Evolutionary conservation across 1,140 invertebrate species (phyloP).

Genomic region (Drosophila rufa): DNA sequence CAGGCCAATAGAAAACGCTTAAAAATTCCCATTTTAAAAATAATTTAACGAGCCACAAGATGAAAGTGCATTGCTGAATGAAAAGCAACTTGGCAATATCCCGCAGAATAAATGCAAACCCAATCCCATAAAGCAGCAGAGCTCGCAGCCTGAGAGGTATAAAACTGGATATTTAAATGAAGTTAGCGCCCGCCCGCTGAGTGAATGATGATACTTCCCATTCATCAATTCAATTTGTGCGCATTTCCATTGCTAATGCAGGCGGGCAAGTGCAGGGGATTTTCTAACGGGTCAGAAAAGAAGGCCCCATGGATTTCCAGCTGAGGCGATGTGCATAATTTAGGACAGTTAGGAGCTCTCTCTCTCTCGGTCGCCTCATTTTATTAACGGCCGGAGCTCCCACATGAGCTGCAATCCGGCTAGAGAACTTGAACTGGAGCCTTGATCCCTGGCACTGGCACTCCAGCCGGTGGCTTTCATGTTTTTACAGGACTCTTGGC

Average conservation of each 20-base stretch:
- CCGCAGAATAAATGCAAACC: constrained; percentile 13
- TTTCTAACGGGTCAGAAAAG: constrained; percentile 19
- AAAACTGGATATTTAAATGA: constrained; percentile 26
- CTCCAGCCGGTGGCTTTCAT: constrained; percentile 35
- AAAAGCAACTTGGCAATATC: background rate
- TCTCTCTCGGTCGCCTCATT: constrained; percentile 44
- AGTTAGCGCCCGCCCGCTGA: constrained; percentile 1
- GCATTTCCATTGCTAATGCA: constrained; percentile 53
- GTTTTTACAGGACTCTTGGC: constrained; percentile 44
- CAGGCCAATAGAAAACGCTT: fast-evolving
- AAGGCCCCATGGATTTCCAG: constrained; percentile 1
- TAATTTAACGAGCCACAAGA: background rate
- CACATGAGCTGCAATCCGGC: constrained; percentile 53
- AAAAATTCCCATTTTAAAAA: background rate
- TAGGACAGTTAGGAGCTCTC: constrained; percentile 35
- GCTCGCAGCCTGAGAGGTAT: background rate
- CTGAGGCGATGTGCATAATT: constrained; percentile 47
- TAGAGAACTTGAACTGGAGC: constrained; percentile 19
- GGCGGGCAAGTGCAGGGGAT: constrained; percentile 24
- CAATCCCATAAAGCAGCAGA: constrained; percentile 16
- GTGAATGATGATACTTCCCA: constrained; percentile 28
- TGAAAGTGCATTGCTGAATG: constrained; percentile 20
- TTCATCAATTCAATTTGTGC: constrained; percentile 52
- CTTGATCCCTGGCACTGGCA: constrained; percentile 12
- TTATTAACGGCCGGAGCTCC: constrained; percentile 45